Conservation (phyloP, 2,113 vertebrate species). For the cattle (Bos taurus) region DNA sequence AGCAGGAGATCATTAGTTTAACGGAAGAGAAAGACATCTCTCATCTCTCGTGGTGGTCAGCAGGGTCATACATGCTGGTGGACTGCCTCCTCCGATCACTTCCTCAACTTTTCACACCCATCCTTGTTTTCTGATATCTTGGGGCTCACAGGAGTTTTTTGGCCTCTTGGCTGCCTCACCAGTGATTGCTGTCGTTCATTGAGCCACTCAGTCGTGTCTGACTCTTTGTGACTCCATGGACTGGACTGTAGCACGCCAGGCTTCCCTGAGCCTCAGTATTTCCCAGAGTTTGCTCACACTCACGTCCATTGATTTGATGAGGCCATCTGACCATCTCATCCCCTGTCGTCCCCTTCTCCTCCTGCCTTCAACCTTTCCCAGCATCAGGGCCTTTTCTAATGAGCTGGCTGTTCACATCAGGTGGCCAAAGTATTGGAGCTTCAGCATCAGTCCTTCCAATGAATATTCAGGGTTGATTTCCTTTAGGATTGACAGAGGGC, state of each 20-base stretch:
- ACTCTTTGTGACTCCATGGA: background rate
- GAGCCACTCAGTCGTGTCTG: background rate
- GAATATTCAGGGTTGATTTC: background rate
- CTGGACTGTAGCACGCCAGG: background rate
- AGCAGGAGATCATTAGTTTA: background rate
- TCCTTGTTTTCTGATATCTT: background rate
- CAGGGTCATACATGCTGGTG: background rate
- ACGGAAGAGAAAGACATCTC: background rate
- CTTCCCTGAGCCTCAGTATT: background rate
- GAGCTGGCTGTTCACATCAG: background rate
- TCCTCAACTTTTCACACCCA: background rate
- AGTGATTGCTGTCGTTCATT: rapidly evolving
- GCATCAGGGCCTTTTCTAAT: background rate
- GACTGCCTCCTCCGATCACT: background rate
- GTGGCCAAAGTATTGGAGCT: background rate
- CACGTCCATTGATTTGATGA: background rate
- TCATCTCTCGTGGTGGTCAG: background rate
- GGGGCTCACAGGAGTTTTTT: background rate
- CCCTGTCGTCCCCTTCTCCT: background rate
- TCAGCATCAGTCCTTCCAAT: background rate
- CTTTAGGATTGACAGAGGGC: background rate
- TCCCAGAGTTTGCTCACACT: background rate
- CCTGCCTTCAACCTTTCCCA: background rate
- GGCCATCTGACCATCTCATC: background rate
- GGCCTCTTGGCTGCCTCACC: background rate